Evolutionary conservation across 2,797 vertebrate species (phyloP), one percentile per base, ranked within the genome.

Genomic region (Gobionotothen gibberifrons): DNA sequence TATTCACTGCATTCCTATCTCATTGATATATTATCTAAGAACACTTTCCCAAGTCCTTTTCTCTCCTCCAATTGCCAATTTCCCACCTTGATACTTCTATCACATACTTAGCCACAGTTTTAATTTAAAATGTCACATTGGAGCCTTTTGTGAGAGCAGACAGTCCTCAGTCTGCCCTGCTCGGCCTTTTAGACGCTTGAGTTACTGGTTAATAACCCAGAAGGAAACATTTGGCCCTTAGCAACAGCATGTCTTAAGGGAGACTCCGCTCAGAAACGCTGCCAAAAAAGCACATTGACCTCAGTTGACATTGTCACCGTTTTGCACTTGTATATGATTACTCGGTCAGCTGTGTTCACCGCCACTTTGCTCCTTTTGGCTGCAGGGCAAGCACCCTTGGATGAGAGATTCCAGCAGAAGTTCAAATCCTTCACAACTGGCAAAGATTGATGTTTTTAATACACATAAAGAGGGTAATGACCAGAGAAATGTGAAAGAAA

Each of bases 261-360:
- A 54, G 21, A 29, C 36, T 76, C 62, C 13, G 26, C 17, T 60
- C 14, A 9, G 69, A 80, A 74, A 39, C 47, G 36, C 57, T 77
- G 58, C 73, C 65, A 67, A 64, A 76, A 63, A 40, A 12, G 10
- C 72, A 68, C 17, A 57, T 47, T 46, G 52, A 69, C 69, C 68
- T 67, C 60, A 59, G 68, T 14, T 74, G 63, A 68, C 62, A 62
- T 68, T 1, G 14, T 49, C 62, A 59, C 39, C 22, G 16, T 82
- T 81, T 72, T 74, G 66, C 43, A 44, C 52, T 57, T 56, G 68
- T 69, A 77, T 83, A 59, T 26, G 46, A 85, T 79, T 69, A 19
- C 69, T 54, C 0, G 2, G 52, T 43, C 7, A 55, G 42, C 61
- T 5, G 13, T 76, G 55, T 69, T 79, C 21, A 59, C 64, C 67